Base-by-base conservation (phyloP, 2,888 invertebrate genomes). In the Pogonocherus hispidulus region DNA sequence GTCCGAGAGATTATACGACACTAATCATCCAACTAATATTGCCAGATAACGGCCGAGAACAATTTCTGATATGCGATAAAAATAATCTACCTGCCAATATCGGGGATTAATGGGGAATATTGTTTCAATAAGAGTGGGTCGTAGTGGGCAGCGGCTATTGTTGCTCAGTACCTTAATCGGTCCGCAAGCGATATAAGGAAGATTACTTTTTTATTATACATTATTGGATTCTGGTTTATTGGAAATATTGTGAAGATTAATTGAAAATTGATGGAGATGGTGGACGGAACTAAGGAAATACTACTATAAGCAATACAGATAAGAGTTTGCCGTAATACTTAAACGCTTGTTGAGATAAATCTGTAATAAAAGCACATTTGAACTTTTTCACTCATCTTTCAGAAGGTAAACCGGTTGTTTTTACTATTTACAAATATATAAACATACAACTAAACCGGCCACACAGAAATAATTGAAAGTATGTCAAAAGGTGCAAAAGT, bases 11-110 rank as follows among this genome's bases (percentile, higher is more conserved):
- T 72, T 70, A 69, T 67, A 69, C 67, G 60, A 66, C 66, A 75
- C 73, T 71, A 72, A 74, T 74, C 74, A 70, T 71, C 70, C 64
- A 49, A 51, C 64, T 67, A 67, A 70, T 69, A 69, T 71, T 68
- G 66, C 60, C 65, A 63, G 71, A 78, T 74, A 77, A 73, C 64
- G 27, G 60, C 44, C 66, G 8, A 65, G 76, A 80, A 79, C 81
- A 83, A 83, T 83, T 82, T 78, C 81, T 80, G 81, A 82, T 82
- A 83, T 81, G 81, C 82, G 81, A 82, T 82, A 84, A 85, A 84
- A 85, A 84, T 84, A 83, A 83, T 82, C 80, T 84, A 84, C 84
- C 84, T 85, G 85, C 83, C 85, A 85, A 84, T 85, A 84, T 82
- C 78, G 74, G 78, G 84, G 84, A 84, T 84, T 84, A 84, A 85